phyloP scores from a whole-genome alignment of 1,140 invertebrate species.

The Nephila pilipes region DNA sequence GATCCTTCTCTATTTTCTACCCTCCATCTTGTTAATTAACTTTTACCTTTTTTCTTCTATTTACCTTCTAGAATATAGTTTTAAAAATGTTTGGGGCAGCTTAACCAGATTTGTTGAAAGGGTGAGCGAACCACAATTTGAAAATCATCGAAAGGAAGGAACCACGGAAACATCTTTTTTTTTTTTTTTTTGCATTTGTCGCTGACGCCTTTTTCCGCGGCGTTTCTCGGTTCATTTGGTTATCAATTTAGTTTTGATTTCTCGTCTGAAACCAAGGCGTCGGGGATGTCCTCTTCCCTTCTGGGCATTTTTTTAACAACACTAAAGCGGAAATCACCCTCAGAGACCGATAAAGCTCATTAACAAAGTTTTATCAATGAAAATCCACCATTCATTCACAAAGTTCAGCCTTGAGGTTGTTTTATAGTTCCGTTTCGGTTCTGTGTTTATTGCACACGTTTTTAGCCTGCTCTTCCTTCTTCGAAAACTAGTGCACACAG shows the following conservation, averaged over 20 bases:
- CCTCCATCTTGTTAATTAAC: no score
- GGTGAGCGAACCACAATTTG: no score
- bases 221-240: not conserved
- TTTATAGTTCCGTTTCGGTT: not conserved
- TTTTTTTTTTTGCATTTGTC: no score
- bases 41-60: no score
- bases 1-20: no score
- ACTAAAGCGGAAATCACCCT: not conserved
- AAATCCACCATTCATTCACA: not conserved
- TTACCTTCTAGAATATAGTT: no score
- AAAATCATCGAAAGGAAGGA: no score
- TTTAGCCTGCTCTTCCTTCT: not conserved
- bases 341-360: not conserved
- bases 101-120: no score
- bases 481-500: not conserved
- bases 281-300: not conserved
- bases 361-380: constrained; percentile 11
- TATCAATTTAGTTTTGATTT: not conserved
- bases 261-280: not conserved
- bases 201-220: no score
- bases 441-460: not conserved
- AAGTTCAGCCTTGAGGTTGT: not conserved
- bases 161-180: no score
- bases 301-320: not conserved
- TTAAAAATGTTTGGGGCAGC: no score